phyloP scores from a whole-genome alignment of 2,888 invertebrate species.

The Cheilosia grossa region DNA sequence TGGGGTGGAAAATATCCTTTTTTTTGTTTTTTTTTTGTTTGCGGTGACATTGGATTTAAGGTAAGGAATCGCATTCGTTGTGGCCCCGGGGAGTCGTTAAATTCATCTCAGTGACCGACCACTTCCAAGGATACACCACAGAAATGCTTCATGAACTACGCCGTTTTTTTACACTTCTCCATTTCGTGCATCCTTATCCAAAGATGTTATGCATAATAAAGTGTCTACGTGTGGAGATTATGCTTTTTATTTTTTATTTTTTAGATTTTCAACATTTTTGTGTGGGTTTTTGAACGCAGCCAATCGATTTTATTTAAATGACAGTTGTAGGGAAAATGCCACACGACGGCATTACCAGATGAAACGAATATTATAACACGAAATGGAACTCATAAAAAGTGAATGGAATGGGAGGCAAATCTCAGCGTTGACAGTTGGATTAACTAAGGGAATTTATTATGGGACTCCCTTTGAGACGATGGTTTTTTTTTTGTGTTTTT shows the following conservation, averaged over 20 bases:
- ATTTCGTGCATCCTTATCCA: background rate
- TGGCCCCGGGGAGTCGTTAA: constrained; percentile 71
- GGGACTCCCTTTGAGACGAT: constrained; percentile 38
- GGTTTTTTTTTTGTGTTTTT: background rate
- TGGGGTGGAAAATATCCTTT: constrained; percentile 70
- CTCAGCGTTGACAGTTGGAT: constrained; percentile 65
- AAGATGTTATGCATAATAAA: constrained; percentile 46
- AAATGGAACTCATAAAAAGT: background rate
- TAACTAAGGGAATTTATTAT: constrained; percentile 67
- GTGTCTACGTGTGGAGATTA: constrained; percentile 50
- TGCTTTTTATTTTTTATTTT: background rate
- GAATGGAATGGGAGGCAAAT: constrained; percentile 25
- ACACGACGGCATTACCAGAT: constrained; percentile 56
- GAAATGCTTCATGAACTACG: constrained; percentile 32
- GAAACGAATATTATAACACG: background rate
- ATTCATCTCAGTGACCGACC: constrained; percentile 72
- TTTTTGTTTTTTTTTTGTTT: constrained; percentile 16
- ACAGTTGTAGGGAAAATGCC: constrained; percentile 11
- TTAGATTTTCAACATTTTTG: background rate
- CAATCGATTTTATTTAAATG: constrained; percentile 53
- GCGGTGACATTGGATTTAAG: constrained; percentile 19
- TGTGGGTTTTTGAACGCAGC: constrained; percentile 41
- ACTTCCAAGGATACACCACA: constrained; percentile 35
- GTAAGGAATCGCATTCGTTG: constrained; percentile 16
- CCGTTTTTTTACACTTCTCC: constrained; percentile 10